Evolutionary conservation across 2,888 invertebrate species (phyloP), one percentile per base, ranked within the genome.

Genomic region (Druceiella hillmani): DNA sequence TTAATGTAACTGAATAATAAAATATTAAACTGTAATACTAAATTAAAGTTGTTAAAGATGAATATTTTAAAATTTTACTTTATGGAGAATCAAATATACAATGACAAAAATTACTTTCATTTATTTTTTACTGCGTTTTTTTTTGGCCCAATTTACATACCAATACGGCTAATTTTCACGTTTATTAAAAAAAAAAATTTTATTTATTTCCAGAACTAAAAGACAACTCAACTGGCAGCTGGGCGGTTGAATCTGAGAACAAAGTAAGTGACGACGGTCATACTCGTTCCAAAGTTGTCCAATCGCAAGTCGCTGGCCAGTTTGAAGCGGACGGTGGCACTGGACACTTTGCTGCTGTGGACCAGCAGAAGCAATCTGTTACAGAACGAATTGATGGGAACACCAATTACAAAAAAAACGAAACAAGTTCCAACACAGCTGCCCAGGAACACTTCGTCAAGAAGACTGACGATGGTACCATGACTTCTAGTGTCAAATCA

Each of bases 211-310:
- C 66, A 72, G 72, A 71, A 58, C 54, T 69, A 49, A 62, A 66
- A 49, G 67, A 65, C 52, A 59, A 65, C 27, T 66, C 69, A 22
- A 66, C 75, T 44, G 75, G 76, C 28, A 82, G 81, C 33, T 83
- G 83, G 83, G 78, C 78, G 54, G 76, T 82, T 30, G 74, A 78
- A 48, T 74, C 78, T 4, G 76, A 78, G 38, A 75, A 78, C 43
- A 76, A 71, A 56, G 71, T 70, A 2, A 78, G 75, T 27, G 71
- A 76, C 40, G 82, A 81, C 53, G 83, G 83, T 1, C 77, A 76
- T 52, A 78, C 76, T 3, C 75, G 74, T 46, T 71, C 76, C 30
- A 72, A 74, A 30, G 70, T 75, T 40, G 74, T 77, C 14, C 52
- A 75, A 38, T 82, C 83, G 22, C 76, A 78, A 47, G 80, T 81